Percentiles rank a stretch among this genome's conserved stretches.
Evolutionary conservation across 2,113 vertebrate genomes (phyloP).

Genomic region (Sitta europaea): DNA sequence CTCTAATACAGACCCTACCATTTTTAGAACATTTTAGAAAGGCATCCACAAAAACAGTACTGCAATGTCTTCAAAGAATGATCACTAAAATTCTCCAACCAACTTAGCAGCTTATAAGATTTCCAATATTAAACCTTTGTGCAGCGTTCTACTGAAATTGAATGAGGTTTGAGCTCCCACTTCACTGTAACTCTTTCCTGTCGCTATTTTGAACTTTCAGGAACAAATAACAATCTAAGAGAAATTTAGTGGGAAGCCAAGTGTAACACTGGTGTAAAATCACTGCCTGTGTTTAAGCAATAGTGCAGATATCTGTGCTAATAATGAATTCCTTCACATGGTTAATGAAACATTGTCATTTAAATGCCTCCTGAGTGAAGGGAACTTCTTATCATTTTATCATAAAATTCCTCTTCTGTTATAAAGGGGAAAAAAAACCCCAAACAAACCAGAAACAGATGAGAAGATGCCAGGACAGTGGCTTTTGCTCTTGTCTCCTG

Average conservation of each 20-base stretch:
- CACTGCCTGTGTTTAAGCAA: background rate
- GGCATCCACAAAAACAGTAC: background rate
- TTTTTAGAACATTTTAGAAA: background rate
- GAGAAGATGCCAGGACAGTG: accelerated
- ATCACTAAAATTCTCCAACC: background rate
- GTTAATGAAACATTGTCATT: too few species aligned
- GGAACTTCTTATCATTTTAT: background rate
- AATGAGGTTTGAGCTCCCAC: background rate
- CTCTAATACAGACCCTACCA: background rate
- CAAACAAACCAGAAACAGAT: background rate
- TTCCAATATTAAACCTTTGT: background rate
- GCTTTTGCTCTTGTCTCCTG: background rate
- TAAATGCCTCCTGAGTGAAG: background rate
- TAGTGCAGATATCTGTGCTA: too few species aligned
- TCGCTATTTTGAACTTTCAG: background rate
- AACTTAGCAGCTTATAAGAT: background rate
- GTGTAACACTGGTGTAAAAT: background rate
- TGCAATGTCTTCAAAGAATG: background rate
- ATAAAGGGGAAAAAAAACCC: background rate
- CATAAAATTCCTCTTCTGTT: background rate
- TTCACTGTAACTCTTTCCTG: background rate
- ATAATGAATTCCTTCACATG: too few species aligned
- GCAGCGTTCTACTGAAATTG: background rate
- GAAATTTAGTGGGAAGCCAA: background rate
- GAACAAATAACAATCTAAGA: background rate